Evolutionary conservation across 2,797 vertebrate species (phyloP), one percentile per base, ranked within the genome.

Genomic region (Sphenopsis melanotis): DNA sequence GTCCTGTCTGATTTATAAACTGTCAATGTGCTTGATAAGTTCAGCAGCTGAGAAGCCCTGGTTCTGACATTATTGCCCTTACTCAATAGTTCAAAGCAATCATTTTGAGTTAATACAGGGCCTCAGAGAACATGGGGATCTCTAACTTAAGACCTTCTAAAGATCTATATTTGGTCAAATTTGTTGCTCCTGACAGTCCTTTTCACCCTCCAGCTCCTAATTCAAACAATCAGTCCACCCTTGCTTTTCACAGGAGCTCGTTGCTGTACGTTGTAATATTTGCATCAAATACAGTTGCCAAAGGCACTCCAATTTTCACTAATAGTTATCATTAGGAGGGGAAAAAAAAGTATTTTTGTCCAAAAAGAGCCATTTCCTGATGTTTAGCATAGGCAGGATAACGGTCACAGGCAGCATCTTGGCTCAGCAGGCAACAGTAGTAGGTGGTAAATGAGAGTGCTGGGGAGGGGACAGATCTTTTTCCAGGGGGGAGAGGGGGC

Each of bases 361-460:
- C 71, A 49, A 77, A 93, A 93, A 96, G 47, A 94, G 63, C 61
- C 24, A 29, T 83, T 95, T 92, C 77, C 83, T 76, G 36, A 44
- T 82, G 71, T 94, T 90, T 87, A 83, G 69, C 71, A 88, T 63
- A 81, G 74, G 15, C 66, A 77, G 81, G 50, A 95, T 87, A 88
- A 94, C 16, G 29, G 92, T 87, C 75, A 86, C 2, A 19, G 86
- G 53, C 95, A 95, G 89, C 87, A 92, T 95, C 91, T 93, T 95
- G 94, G 85, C 93, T 85, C 94, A 94, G 92, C 32, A 2, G 72
- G 80, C 52, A 81, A 36, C 53, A 83, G 57, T 64, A 60, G 96
- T 94, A 81, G 95, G 96, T 79, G 92, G 94, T 87, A 96, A 97
- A 97, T 96, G 96, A 96, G 90, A 94, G 74, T 41, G 78, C 70